Evolutionary conservation across 2,797 vertebrate genomes (phyloP), one percentile per base, ranked within the genome.

Genomic region (Microhierax caerulescens): DNA sequence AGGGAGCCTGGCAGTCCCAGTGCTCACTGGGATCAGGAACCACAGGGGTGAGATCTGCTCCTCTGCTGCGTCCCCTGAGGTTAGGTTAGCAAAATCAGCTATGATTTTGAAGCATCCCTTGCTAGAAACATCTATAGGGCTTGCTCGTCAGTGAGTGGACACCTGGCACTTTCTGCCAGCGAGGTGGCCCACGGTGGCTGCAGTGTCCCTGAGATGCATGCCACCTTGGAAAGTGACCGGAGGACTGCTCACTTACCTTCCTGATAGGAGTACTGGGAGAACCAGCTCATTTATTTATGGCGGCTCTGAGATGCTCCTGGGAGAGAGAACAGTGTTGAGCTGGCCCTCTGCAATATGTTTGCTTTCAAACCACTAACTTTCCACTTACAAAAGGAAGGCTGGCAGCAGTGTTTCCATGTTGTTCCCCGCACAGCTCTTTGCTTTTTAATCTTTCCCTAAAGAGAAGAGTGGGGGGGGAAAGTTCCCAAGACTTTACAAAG

Each of bases 191-290:
- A 9, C 1, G 5, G 20, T 23, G 41, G 41, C 63, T 53, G 19
- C 50, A 36, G 10, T 19, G 2, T 51, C n/a, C n/a, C n/a, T 6
- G 37, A 80, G 56, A 54, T 7, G 7, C 18, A 36, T 0, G 0
- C 6, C 0, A 0, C 43, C 41, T 60, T 45, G 27, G 7, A 10
- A 74, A 82, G 48, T 2, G 1, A 59, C 41, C 2, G 1, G 20
- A 85, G 15, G n/a, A 14, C n/a, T 65, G 24, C 50, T 74, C 17
- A 36, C 27, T 8, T 11, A 24, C 36, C 28, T 72, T 85, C 45
- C 51, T 69, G 43, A 39, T 1, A 4, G 34, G 20, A 72, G 7
- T 22, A n/a, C 2, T 63, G 32, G 63, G 39, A 85, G 51, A 87
- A 90, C 2, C 2, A 85, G 56, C 6, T 89, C 1, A n/a, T 82